Conservation (phyloP, 2,797 vertebrate species). For the Falco cherrug region DNA sequence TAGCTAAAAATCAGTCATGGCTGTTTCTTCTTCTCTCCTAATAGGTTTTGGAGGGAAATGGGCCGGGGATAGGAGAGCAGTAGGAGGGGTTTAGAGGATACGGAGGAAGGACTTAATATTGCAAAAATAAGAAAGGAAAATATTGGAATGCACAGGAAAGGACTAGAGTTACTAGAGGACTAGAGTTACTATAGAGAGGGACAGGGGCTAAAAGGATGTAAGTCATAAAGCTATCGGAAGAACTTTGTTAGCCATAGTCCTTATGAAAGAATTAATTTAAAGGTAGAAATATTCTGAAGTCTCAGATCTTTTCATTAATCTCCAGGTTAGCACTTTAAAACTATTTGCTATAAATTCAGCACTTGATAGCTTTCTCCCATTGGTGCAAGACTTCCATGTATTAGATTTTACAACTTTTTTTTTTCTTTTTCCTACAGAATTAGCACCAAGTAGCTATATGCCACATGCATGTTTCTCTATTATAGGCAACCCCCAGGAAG, state of each 20-base stretch:
- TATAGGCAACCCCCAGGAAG: slow-evolving; percentile 27
- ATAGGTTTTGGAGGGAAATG: background rate
- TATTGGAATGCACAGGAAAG: background rate
- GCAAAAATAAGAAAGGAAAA: background rate
- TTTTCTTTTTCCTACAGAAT: background rate
- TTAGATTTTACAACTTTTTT: background rate
- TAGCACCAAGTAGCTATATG: background rate
- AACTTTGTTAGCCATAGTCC: background rate
- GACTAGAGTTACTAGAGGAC: background rate
- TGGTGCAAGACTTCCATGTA: background rate
- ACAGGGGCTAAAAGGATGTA: background rate
- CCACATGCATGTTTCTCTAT: background rate
- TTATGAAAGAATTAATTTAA: slow-evolving; percentile 8
- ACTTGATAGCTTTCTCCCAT: background rate
- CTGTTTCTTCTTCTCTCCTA: background rate
- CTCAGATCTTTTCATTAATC: slow-evolving; percentile 17
- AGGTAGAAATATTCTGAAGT: background rate
- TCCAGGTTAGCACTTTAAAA: background rate
- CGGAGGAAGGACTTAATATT: background rate
- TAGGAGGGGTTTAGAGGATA: background rate
- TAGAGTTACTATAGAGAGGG: background rate
- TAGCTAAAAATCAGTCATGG: background rate
- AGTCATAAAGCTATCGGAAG: background rate
- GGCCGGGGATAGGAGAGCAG: background rate
- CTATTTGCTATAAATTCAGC: background rate